A percentile compares a stretch with the other conserved stretches of the same genome.
Evolutionary conservation across 1,140 invertebrate species (phyloP).

Genomic region (Drosophila rhopaloa): DNA sequence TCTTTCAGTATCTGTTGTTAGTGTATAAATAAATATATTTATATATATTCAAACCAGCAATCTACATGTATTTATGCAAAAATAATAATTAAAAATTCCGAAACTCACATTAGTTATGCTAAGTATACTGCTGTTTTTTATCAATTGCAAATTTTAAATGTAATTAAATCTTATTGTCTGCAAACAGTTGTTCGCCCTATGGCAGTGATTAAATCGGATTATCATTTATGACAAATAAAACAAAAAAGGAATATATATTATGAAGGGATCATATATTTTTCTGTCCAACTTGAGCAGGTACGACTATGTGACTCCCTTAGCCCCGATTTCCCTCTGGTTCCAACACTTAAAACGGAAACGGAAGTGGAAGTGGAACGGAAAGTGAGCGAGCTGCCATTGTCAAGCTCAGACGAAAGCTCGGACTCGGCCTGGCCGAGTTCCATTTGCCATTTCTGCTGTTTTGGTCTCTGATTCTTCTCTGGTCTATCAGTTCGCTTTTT

Average conservation of each 20-base stretch:
- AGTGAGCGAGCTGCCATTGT: constrained; percentile 68
- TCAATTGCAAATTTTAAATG: constrained; percentile 20
- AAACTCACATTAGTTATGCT: constrained; percentile 20
- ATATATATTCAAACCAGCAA: background rate
- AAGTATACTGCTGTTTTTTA: constrained; percentile 2
- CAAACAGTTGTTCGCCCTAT: constrained; percentile 10
- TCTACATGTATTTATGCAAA: constrained; percentile 15
- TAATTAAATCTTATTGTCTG: constrained; percentile 35
- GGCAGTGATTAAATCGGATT: constrained; percentile 15
- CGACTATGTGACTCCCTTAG: constrained; percentile 9
- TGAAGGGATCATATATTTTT: background rate
- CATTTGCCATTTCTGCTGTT: constrained; percentile 41
- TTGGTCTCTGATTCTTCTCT: constrained; percentile 18
- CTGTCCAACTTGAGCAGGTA: constrained; percentile 3
- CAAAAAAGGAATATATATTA: background rate
- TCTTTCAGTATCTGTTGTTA: no score
- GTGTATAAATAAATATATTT: no score
- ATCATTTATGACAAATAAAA: background rate
- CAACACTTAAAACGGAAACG: constrained; percentile 71
- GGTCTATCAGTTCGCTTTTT: constrained; percentile 18
- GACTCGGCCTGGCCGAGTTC: constrained; percentile 57
- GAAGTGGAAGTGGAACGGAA: constrained; percentile 61
- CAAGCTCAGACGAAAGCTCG: constrained; percentile 62
- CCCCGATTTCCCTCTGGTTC: constrained; percentile 46
- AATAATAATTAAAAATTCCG: constrained; percentile 18